Conservation (phyloP, 2,888 invertebrate species). For the Parnassius glacialis region DNA sequence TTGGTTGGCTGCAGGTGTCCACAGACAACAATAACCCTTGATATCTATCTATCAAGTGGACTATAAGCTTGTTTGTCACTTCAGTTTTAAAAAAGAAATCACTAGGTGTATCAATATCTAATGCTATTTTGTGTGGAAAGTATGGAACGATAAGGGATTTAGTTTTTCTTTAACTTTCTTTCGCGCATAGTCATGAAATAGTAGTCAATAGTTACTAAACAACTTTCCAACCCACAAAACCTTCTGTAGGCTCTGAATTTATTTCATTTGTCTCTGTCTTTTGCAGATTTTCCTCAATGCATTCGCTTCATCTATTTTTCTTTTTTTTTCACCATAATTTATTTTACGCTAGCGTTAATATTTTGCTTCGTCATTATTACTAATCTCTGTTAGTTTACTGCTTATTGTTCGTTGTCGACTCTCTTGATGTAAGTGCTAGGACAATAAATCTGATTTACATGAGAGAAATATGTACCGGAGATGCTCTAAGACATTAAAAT, state of each 20-base stretch:
- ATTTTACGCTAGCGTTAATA: constrained; percentile 32
- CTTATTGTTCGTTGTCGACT: constrained; percentile 20
- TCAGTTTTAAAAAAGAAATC: too few relatives aligned
- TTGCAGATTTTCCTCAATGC: constrained; percentile 35
- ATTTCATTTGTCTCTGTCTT: constrained; percentile 38
- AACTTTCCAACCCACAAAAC: constrained; percentile 33
- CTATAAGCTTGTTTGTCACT: too few relatives aligned
- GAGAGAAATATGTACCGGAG: too few relatives aligned
- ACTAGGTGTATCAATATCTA: too few relatives aligned
- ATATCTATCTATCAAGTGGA: too few relatives aligned
- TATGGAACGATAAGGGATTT: background rate
- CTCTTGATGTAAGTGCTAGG: too few relatives aligned
- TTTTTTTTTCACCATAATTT: constrained; percentile 33
- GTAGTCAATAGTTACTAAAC: constrained; percentile 29
- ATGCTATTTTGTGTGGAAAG: too few relatives aligned
- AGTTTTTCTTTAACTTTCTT: constrained; percentile 18
- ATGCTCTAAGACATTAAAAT: too few relatives aligned
- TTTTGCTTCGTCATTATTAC: too few relatives aligned
- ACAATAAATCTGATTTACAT: too few relatives aligned
- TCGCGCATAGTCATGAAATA: constrained; percentile 26
- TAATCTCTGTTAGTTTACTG: constrained; percentile 9
- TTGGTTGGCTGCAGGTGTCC: too few relatives aligned
- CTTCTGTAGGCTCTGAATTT: constrained; percentile 31
- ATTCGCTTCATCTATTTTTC: constrained; percentile 33
- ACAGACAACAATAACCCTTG: too few relatives aligned